Conservation (phyloP, 2,888 invertebrate species). For the Hermodice carunculata region DNA sequence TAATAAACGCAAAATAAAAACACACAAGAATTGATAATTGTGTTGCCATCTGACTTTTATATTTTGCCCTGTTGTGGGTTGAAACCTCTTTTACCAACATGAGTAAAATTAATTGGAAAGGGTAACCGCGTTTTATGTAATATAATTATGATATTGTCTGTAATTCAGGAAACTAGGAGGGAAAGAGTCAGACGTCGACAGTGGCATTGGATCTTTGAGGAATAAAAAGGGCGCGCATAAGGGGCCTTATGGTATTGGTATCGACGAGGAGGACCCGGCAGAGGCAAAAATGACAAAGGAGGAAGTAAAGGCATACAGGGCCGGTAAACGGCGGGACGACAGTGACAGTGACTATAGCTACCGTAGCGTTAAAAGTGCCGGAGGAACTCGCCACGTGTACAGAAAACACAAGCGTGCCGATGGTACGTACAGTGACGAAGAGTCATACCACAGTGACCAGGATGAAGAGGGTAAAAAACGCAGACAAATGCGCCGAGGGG, state of each 20-base stretch:
- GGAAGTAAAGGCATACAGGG: slow-evolving; percentile 34
- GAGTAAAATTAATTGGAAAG: too few relatives aligned
- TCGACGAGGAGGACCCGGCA: slow-evolving; percentile 28
- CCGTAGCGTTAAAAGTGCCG: slow-evolving; percentile 58
- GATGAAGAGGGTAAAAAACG: slow-evolving; percentile 20
- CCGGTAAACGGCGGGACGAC: slow-evolving; percentile 37
- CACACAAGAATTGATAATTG: too few relatives aligned
- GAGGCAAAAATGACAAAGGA: slow-evolving; percentile 38
- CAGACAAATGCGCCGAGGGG: slow-evolving; percentile 10
- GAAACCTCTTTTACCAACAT: too few relatives aligned
- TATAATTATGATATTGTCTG: too few relatives aligned
- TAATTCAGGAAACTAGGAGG: too few relatives aligned
- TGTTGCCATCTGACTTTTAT: too few relatives aligned
- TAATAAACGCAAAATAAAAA: too few relatives aligned
- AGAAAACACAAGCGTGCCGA: slow-evolving; percentile 52
- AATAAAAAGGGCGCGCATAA: neutral
- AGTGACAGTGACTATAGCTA: slow-evolving; percentile 27
- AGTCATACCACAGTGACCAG: slow-evolving; percentile 54
- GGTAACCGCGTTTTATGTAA: too few relatives aligned
- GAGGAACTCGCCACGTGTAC: slow-evolving; percentile 61
- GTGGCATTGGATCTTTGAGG: slow-evolving; percentile 51
- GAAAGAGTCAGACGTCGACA: slow-evolving; percentile 57
- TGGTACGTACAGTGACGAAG: slow-evolving; percentile 62
- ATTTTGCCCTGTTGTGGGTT: too few relatives aligned
- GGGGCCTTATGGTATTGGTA: slow-evolving; percentile 9